Evolutionary conservation across 1,140 invertebrate species (phyloP), one percentile per base, ranked within the genome.

Genomic region (Gryon sp.): DNA sequence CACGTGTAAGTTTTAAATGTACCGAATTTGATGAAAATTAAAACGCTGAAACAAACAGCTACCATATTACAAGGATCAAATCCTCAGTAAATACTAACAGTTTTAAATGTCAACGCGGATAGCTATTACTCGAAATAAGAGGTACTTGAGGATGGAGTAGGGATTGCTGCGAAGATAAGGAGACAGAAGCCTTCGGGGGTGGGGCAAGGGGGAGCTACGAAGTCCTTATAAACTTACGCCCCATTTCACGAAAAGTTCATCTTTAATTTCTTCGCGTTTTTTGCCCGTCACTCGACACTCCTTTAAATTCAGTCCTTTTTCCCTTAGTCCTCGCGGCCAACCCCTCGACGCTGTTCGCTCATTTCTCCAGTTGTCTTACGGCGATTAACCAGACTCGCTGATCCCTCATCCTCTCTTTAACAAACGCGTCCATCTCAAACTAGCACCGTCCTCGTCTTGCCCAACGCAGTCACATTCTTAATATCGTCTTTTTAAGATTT

Each of bases 211-310:
- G 53, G 45, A 50, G 65, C 69, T 66, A 74, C 60, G 76, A 77
- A 78, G 80, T 82, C 80, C 84, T 88, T 87, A 86, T 86, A 88
- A 87, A 87, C 84, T 88, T 83, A 84, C 86, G 86, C 78, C 86
- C 87, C 87, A 87, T 88, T 88, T 86, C 87, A 73, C 82, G 82
- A 78, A 85, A 85, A 85, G 88, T 87, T 89, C 88, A 89, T 89
- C 88, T 89, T 88, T 89, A 89, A 89, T 89, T 88, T 89, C 88
- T 86, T 82, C 80, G 82, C 83, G 83, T 88, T 89, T 89, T 86
- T 88, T 83, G 66, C 75, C 73, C 74, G 80, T 79, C 81, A 84
- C 85, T 87, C 85, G 85, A 87, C 87, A 87, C 87, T 89, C 80
- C 79, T 87, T 88, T 88, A 88, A 87, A 88, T 86, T 86, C 85